Evolutionary conservation across 2,888 invertebrate genomes (phyloP), one percentile per base, ranked within the genome.

Genomic region (Cynaeus angustus): DNA sequence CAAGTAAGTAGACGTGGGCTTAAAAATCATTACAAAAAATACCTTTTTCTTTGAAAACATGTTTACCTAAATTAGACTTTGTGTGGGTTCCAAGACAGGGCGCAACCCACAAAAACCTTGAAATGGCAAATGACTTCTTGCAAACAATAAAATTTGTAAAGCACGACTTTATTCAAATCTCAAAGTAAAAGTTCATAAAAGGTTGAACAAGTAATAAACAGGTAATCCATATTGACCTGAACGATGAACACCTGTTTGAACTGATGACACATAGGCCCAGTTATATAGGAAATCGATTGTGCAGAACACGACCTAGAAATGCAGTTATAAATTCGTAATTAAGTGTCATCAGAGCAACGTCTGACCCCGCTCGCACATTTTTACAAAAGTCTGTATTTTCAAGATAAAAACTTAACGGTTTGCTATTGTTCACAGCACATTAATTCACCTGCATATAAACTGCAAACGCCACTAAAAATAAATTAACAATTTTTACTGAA

Each of bases 1-100:
- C 86, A 86, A 84, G 87, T 87, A 81, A 83, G 84, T 81, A 68
- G 46, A 26, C 3, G 16, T 16, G 6, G 28, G 9, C 30, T 8
- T 30, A 46, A 10, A 33, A n/a, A 3, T 10, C 21, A 58, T 26
- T 26, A 41, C 2, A 48, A 61, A 12, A 45, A 9, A 4, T 21
- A 21, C 2, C 21, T 4, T 21, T 9, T 38, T 12, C 55, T 38
- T 55, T 16, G 10, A 33, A 37, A 38, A 55, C 41, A 14, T 38
- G 38, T 64, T 52, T 64, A 3, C 10, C 26, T 43, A 10, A 16
- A n/a, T 53, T 1, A 5, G 13, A 14, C 3, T 30, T 55, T 58
- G 38, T 14, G 58, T 58, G 58, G 58, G 58, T 10, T 30, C 7
- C 9, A 37, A 55, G 10, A 38, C 16, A 16, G 13, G 37, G 16